These are phyloP conservation scores for Parus major DNA, from an alignment of 2,113 vertebrate species.

Conservation along the genomic window DNA sequence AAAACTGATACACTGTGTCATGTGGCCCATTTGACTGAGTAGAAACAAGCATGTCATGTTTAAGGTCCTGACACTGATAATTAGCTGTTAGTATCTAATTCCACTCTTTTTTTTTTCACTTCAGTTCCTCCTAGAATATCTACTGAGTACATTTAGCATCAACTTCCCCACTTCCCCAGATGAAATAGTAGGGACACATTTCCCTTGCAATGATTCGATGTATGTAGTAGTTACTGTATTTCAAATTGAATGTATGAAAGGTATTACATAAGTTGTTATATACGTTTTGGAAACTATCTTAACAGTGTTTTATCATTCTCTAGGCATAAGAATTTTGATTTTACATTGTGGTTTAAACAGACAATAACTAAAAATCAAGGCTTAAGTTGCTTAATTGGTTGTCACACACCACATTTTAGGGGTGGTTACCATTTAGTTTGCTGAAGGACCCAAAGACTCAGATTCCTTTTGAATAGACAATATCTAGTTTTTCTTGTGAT, in stretches of 20 bases:
- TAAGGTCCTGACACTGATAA: not conserved
- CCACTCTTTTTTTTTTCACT: not conserved
- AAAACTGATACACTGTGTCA: not conserved
- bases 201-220: not conserved
- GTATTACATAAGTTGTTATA: not conserved
- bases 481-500: not conserved
- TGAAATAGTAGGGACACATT: not conserved
- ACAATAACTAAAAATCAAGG: not conserved
- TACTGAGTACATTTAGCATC: not conserved
- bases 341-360: not conserved
- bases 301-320: not conserved
- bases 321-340: not conserved
- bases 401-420: not conserved
- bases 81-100: not conserved
- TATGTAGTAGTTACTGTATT: not conserved
- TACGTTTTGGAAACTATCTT: not conserved
- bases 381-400: not conserved
- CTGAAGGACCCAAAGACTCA: not conserved
- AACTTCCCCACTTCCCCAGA: not conserved
- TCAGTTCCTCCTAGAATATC: not conserved
- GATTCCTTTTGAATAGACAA: not conserved
- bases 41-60: not conserved
- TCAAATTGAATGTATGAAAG: not conserved
- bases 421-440: not conserved
- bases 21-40: not conserved